A percentile compares a stretch with the other conserved stretches of the same genome.
These are phyloP conservation scores for Chauna torquata DNA, from an alignment of 2,113 vertebrate genomes.

Conservation along the genomic window DNA sequence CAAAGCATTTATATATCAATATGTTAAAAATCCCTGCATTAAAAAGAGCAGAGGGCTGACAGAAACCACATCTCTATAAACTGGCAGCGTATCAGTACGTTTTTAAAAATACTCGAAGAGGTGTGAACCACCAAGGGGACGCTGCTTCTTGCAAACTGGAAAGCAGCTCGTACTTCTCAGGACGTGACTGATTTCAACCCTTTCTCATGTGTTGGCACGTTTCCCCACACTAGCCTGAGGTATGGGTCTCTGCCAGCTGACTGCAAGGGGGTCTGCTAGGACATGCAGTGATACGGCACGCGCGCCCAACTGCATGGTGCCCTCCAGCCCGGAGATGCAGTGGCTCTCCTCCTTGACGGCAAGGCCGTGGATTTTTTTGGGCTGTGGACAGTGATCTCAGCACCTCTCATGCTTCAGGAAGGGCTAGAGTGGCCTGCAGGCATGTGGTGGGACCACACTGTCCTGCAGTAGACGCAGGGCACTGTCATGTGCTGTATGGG, in stretches of 20 bases:
- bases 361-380: neutral
- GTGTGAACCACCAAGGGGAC: neutral
- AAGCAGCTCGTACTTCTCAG: neutral
- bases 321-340: neutral
- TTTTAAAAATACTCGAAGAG: conserved; percentile 30
- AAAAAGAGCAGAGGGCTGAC: neutral
- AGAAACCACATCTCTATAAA: conserved; percentile 38
- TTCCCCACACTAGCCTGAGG: neutral
- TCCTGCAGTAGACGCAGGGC: neutral
- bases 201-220: neutral
- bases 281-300: fast-evolving
- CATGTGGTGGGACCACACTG: neutral
- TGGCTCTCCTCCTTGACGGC: neutral
- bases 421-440: neutral
- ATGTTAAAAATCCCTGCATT: neutral
- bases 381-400: neutral
- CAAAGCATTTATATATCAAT: neutral
- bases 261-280: fast-evolving
- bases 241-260: neutral
- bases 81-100: conserved; percentile 2
- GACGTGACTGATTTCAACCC: neutral
- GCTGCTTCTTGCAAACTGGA: neutral
- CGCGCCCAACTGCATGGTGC: fast-evolving
- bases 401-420: neutral
- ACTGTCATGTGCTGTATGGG: fast-evolving